Percentiles rank a stretch among this genome's conserved stretches.
phyloP scores from a whole-genome alignment of 2,888 invertebrate species.

The Alcis repandata region DNA sequence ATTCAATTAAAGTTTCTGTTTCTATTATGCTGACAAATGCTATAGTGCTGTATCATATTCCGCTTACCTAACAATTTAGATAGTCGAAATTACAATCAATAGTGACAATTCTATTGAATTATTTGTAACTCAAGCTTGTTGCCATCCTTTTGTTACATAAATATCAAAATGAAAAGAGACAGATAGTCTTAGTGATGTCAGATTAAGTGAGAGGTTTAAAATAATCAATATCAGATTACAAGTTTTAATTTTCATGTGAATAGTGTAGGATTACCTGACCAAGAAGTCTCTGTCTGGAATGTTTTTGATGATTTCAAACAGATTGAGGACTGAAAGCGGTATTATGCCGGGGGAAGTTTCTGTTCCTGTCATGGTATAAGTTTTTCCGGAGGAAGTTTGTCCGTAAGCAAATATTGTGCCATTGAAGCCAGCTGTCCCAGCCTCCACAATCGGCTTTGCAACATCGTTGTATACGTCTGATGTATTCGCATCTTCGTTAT shows the following conservation, averaged over 20 bases:
- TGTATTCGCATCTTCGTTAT: slow-evolving; percentile 87
- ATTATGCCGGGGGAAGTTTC: slow-evolving; percentile 91
- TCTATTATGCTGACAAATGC: not conserved
- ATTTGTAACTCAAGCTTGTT: too few relatives aligned
- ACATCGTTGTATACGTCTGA: slow-evolving; percentile 88
- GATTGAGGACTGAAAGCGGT: slow-evolving; percentile 89
- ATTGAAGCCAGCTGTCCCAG: slow-evolving; percentile 91
- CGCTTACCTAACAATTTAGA: slow-evolving; percentile 25
- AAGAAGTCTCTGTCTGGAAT: slow-evolving; percentile 90
- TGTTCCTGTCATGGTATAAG: slow-evolving; percentile 93
- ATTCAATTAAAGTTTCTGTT: not conserved
- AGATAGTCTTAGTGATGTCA: too few relatives aligned
- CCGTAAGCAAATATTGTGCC: slow-evolving; percentile 97
- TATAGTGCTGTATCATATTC: slow-evolving; percentile 18
- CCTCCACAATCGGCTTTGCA: slow-evolving; percentile 90
- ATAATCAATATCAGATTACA: slow-evolving; percentile 29
- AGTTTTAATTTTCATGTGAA: slow-evolving; percentile 21
- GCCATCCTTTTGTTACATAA: too few relatives aligned
- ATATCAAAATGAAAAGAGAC: too few relatives aligned
- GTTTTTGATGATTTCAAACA: slow-evolving; percentile 89
- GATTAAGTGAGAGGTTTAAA: too few relatives aligned
- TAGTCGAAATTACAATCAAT: slow-evolving; percentile 15
- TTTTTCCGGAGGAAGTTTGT: slow-evolving; percentile 96
- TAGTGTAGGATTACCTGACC: slow-evolving; percentile 81
- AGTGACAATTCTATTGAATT: not conserved